Percentiles rank a stretch among this genome's conserved stretches.
Evolutionary conservation across 92 coral and sea anemone genomes (phyloP).

Genomic region (Galaxea fascicularis): DNA sequence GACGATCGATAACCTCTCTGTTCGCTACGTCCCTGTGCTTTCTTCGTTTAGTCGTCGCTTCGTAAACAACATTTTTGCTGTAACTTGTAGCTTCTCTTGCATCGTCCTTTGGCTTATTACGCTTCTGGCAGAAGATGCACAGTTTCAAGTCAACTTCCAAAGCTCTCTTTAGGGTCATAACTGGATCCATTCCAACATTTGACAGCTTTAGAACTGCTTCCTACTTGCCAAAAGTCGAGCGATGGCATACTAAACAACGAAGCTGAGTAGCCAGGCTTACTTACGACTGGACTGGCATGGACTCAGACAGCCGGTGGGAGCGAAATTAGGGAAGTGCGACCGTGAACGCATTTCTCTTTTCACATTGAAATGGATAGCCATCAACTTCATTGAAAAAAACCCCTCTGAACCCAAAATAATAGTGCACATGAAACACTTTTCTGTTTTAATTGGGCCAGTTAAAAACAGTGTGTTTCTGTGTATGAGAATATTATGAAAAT

Average conservation of each 20-base stretch:
- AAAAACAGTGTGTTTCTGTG: neutral
- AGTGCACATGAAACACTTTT: constrained; percentile 19
- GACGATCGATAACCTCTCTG: constrained; percentile 53
- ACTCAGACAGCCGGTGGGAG: neutral
- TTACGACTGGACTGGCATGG: neutral
- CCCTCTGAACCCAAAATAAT: neutral
- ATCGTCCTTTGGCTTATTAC: constrained; percentile 48
- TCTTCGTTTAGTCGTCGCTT: constrained; percentile 33
- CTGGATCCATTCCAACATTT: constrained; percentile 7
- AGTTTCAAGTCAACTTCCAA: constrained; percentile 33
- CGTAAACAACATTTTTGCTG: constrained; percentile 48
- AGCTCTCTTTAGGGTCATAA: constrained; percentile 36
- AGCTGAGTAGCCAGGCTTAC: neutral
- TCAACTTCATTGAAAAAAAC: neutral
- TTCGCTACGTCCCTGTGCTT: constrained; percentile 37
- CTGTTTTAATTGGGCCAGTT: constrained; percentile 16
- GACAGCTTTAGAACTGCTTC: neutral
- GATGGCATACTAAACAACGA: neutral
- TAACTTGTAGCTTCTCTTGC: constrained; percentile 41
- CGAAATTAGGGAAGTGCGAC: constrained; percentile 11
- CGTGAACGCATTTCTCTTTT: neutral
- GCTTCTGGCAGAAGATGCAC: constrained; percentile 44
- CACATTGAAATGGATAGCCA: neutral
- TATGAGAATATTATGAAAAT: neutral
- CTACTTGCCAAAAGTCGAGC: constrained; percentile 14